These are phyloP conservation scores for Archaeoteleia sp. DNA, from an alignment of 2,888 invertebrate genomes.

Conservation along the genomic window DNA sequence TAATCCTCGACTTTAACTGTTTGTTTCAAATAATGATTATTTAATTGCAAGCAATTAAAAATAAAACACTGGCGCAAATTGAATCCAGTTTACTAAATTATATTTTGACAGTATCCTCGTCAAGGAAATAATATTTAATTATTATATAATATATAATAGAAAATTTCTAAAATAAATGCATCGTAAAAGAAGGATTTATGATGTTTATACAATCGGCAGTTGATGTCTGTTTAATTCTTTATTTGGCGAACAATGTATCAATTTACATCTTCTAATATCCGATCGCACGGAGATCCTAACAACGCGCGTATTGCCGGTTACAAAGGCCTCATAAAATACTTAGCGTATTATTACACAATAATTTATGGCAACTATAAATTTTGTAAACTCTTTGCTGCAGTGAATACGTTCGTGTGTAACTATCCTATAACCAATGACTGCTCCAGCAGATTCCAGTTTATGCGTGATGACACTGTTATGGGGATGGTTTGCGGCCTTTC, in stretches of 20 bases:
- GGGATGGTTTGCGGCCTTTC: slow-evolving; percentile 31
- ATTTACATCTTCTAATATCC: slow-evolving; percentile 13
- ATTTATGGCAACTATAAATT: slow-evolving; percentile 23
- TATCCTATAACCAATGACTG: slow-evolving; percentile 16
- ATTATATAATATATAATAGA: neutral
- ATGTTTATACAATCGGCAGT: neutral
- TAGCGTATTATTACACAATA: slow-evolving; percentile 20
- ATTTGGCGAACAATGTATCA: neutral
- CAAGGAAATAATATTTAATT: too few species aligned
- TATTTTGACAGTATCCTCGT: too few species aligned
- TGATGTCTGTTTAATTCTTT: neutral
- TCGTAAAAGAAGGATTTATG: slow-evolving; percentile 1
- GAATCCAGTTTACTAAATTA: too few species aligned
- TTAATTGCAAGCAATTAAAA: too few species aligned
- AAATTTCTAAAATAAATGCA: slow-evolving; percentile 1
- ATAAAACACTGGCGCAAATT: too few species aligned
- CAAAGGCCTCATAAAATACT: slow-evolving; percentile 21
- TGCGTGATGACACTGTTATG: slow-evolving; percentile 24
- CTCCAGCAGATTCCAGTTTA: slow-evolving; percentile 13
- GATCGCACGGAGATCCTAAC: neutral
- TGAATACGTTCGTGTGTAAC: slow-evolving; percentile 13
- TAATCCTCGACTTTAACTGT: too few species aligned
- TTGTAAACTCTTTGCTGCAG: neutral
- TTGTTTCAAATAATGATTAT: too few species aligned
- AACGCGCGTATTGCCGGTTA: slow-evolving; percentile 2